These are phyloP conservation scores for Sinotaia quadrata DNA, from an alignment of 2,888 invertebrate species.

Conservation along the genomic window DNA sequence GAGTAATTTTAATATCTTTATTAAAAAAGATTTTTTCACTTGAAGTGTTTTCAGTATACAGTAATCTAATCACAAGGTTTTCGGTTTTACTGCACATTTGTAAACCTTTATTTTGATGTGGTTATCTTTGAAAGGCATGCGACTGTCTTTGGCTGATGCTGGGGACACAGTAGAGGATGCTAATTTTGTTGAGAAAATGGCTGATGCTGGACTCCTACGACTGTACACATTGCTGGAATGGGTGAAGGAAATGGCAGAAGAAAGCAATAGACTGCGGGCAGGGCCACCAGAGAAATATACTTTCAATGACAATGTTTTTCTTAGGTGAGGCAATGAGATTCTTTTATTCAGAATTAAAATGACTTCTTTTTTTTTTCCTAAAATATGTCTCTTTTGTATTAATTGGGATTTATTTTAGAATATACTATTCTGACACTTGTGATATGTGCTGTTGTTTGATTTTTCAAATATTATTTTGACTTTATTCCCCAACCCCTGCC, in stretches of 20 bases:
- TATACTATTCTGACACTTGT: too few species aligned
- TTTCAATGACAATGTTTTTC: constrained; percentile 91
- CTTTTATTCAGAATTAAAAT: too few species aligned
- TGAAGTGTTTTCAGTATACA: background rate
- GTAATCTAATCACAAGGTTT: background rate
- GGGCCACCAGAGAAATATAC: constrained; percentile 76
- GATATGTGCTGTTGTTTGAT: too few species aligned
- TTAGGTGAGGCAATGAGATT: too few species aligned
- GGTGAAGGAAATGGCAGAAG: constrained; percentile 81
- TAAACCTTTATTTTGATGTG: background rate
- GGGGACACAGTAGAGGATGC: constrained; percentile 99
- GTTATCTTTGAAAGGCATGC: constrained; percentile 71
- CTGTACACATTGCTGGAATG: constrained; percentile 96
- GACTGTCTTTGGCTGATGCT: constrained; percentile 94
- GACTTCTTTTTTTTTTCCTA: too few species aligned
- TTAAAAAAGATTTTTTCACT: background rate
- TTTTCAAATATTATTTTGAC: too few species aligned
- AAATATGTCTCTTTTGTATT: too few species aligned
- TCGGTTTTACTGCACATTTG: background rate
- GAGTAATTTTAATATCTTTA: background rate
- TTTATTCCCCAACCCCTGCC: too few species aligned
- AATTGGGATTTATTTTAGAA: too few species aligned
- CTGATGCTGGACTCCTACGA: constrained; percentile 93
- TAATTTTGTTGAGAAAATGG: constrained; percentile 95
- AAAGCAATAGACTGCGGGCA: constrained; percentile 74